These are phyloP conservation scores for Lagorchestes hirsutus DNA, from an alignment of 2,797 vertebrate genomes.

Conservation along the genomic window DNA sequence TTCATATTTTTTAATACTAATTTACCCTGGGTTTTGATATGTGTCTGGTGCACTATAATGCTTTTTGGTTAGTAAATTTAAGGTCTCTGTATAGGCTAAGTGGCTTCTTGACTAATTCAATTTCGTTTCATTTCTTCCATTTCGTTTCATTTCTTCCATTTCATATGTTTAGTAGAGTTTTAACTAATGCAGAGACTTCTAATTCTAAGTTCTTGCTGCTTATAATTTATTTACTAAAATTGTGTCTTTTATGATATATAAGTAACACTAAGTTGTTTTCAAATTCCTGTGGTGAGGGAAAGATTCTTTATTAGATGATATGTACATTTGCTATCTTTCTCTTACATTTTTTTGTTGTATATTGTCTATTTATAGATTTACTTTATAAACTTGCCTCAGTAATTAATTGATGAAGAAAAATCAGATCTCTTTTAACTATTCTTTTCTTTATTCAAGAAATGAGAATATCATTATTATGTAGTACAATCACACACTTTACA, in stretches of 20 bases:
- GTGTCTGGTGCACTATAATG: not conserved
- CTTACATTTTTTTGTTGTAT: constrained; percentile 25
- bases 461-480: constrained; percentile 23
- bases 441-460: constrained; percentile 22
- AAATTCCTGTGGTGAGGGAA: constrained; percentile 43
- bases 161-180: constrained; percentile 27
- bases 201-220: constrained; percentile 34
- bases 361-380: not conserved
- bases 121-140: not conserved
- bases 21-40: not conserved
- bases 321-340: not conserved
- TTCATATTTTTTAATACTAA: not conserved
- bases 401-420: constrained; percentile 13
- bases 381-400: constrained; percentile 15
- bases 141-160: not conserved
- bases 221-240: constrained; percentile 10
- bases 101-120: not conserved
- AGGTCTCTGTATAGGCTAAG: not conserved
- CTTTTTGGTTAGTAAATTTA: not conserved
- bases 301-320: constrained; percentile 13
- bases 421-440: constrained; percentile 34
- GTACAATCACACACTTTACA: constrained; percentile 54
- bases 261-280: constrained; percentile 44
- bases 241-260: constrained; percentile 34
- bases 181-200: constrained; percentile 17